Evolutionary conservation across 2,888 invertebrate genomes (phyloP).

Genomic region (Beris morrisii): DNA sequence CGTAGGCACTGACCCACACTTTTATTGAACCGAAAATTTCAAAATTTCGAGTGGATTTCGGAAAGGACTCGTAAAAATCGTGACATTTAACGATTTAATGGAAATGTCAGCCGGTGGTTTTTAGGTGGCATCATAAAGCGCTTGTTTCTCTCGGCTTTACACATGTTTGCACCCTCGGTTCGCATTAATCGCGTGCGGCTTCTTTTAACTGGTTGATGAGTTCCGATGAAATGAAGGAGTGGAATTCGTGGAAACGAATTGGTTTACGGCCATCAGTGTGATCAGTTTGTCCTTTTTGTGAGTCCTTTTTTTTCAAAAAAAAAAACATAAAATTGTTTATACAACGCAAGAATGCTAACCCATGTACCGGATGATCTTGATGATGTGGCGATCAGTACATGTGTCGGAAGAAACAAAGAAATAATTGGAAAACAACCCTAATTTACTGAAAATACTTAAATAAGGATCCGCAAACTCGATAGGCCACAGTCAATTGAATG

Average conservation of each 20-base stretch:
- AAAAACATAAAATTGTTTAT: too few relatives aligned
- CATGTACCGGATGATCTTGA: too few relatives aligned
- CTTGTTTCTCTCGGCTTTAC: constrained; percentile 6
- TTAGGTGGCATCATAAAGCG: constrained; percentile 12
- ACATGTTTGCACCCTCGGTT: constrained; percentile 24
- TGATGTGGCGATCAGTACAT: too few relatives aligned
- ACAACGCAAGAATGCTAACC: too few relatives aligned
- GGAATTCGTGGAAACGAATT: constrained; percentile 18
- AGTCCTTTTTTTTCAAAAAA: too few relatives aligned
- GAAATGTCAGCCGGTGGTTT: constrained; percentile 28
- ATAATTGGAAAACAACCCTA: too few relatives aligned
- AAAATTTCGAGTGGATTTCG: constrained; percentile 13
- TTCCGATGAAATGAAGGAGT: constrained; percentile 23
- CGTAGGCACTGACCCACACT: neutral
- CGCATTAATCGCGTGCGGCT: constrained; percentile 27
- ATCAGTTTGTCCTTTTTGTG: too few relatives aligned
- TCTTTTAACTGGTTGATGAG: constrained; percentile 21
- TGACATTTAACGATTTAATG: constrained; percentile 31
- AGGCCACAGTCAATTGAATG: too few relatives aligned
- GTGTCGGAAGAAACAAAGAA: too few relatives aligned
- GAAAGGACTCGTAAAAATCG: constrained; percentile 28
- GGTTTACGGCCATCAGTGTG: neutral
- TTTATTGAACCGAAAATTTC: constrained; percentile 26
- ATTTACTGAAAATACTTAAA: too few relatives aligned
- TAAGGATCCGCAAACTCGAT: too few relatives aligned